phyloP scores from a whole-genome alignment of 2,888 invertebrate species.

The Drosophila borborema region DNA sequence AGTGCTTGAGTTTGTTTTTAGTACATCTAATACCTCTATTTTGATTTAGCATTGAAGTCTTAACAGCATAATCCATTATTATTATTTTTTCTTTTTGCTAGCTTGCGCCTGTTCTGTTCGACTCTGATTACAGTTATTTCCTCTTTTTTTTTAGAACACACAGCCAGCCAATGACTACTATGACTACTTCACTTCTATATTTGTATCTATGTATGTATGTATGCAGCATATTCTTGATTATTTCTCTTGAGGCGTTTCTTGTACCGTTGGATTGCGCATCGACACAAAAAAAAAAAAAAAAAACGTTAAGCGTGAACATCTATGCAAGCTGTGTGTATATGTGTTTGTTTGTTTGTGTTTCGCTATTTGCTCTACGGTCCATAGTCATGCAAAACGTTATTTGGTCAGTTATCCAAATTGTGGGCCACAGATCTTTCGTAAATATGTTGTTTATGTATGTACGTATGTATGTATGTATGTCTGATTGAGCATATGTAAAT shows the following conservation, averaged over 20 bases:
- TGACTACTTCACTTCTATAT: conserved; percentile 7
- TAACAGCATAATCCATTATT: not conserved
- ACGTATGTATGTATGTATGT: not conserved
- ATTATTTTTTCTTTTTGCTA: not conserved
- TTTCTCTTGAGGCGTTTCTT: conserved; percentile 51
- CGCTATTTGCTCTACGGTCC: conserved; percentile 69
- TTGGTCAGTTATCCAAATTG: conserved; percentile 63
- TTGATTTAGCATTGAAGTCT: not conserved
- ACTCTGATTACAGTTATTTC: conserved; percentile 18
- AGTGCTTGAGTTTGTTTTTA: not conserved
- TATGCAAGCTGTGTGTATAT: conserved; percentile 2
- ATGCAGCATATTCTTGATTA: conserved; percentile 53
- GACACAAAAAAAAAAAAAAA: conserved; percentile 34
- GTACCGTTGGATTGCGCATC: conserved; percentile 60
- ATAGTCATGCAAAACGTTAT: conserved; percentile 62
- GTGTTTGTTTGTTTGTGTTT: conserved; percentile 32
- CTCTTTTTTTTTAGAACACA: conserved; percentile 12
- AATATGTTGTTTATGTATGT: conserved; percentile 16
- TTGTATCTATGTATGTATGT: conserved; percentile 1
- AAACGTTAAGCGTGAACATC: conserved; percentile 19
- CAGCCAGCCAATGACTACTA: not conserved
- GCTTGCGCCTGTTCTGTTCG: conserved; percentile 7
- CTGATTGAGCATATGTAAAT: conserved; percentile 48
- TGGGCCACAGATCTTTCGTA: conserved; percentile 44
- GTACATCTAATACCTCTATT: conserved; percentile 2